phyloP scores from a whole-genome alignment of 2,888 invertebrate genomes.

The Polietes domitor region DNA sequence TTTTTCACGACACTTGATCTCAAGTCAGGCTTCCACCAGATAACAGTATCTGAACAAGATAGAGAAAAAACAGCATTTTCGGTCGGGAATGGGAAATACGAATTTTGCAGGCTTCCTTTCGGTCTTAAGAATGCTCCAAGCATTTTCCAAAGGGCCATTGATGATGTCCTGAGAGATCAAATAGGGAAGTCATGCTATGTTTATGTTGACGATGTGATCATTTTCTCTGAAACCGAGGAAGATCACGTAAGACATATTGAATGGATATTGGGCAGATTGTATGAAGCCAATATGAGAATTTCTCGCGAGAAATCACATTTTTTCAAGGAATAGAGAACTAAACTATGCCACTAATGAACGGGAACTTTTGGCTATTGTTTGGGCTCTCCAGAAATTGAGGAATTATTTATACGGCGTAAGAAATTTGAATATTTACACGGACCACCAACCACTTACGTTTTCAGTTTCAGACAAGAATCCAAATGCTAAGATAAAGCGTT shows the following conservation, averaged over 20 bases:
- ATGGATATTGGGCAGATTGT: conserved; percentile 47
- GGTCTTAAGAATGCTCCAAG: conserved; percentile 48
- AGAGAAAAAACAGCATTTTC: conserved; percentile 16
- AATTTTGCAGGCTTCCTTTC: conserved; percentile 57
- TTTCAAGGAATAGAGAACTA: conserved; percentile 18
- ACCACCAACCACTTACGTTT: conserved; percentile 57
- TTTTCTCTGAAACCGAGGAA: conserved; percentile 39
- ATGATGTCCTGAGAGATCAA: conserved; percentile 39
- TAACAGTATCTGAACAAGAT: not conserved
- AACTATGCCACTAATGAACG: conserved; percentile 12
- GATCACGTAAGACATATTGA: conserved; percentile 47
- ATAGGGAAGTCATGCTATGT: conserved; percentile 50
- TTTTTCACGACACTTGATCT: conserved; percentile 40
- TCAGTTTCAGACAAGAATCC: conserved; percentile 54
- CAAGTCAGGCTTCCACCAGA: not conserved
- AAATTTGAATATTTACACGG: conserved; percentile 4
- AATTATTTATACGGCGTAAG: conserved; percentile 75
- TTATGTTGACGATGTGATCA: conserved; percentile 53
- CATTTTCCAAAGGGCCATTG: conserved; percentile 50
- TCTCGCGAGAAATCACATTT: conserved; percentile 15
- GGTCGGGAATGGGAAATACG: conserved; percentile 56
- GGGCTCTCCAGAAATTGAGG: conserved; percentile 74
- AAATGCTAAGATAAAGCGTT: conserved; percentile 46
- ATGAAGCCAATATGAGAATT: conserved; percentile 54
- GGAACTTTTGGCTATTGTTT: conserved; percentile 51